These are phyloP conservation scores for Seriola dumerili DNA, from an alignment of 2,113 vertebrate genomes.

Conservation along the genomic window DNA sequence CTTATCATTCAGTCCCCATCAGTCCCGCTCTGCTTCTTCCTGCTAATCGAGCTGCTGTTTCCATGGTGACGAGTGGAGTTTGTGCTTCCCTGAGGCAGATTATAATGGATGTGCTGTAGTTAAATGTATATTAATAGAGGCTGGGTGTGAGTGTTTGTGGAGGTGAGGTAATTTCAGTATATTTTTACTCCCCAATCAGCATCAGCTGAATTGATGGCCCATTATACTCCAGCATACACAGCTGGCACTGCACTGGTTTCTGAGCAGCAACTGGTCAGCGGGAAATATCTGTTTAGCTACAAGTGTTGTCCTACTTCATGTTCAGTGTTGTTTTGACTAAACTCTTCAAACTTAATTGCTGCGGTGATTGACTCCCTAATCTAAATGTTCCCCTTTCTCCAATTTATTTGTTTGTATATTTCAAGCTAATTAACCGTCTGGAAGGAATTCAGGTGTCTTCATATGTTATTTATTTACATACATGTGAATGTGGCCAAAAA, in stretches of 20 bases:
- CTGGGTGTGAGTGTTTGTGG: constrained; percentile 4
- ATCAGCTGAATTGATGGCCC: constrained; percentile 20
- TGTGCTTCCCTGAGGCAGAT: constrained; percentile 36
- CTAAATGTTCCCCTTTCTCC: background rate
- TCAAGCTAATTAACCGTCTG: background rate
- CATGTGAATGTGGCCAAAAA: background rate
- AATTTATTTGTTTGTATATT: background rate
- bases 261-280: background rate
- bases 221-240: background rate
- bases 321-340: background rate
- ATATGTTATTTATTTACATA: too few species aligned
- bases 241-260: background rate
- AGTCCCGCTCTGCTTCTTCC: constrained; percentile 32
- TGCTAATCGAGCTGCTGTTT: constrained; percentile 64
- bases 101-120: constrained; percentile 45
- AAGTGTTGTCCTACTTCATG: background rate
- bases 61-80: constrained; percentile 57
- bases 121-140: constrained; percentile 45
- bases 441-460: background rate
- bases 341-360: background rate
- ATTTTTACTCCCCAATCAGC: constrained; percentile 48
- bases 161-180: constrained; percentile 42
- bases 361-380: background rate
- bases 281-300: background rate
- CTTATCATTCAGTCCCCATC: constrained; percentile 16